A percentile compares a stretch with the other conserved stretches of the same genome.
phyloP scores from a whole-genome alignment of 2,888 invertebrate genomes.

The Ophion obscuratus region DNA sequence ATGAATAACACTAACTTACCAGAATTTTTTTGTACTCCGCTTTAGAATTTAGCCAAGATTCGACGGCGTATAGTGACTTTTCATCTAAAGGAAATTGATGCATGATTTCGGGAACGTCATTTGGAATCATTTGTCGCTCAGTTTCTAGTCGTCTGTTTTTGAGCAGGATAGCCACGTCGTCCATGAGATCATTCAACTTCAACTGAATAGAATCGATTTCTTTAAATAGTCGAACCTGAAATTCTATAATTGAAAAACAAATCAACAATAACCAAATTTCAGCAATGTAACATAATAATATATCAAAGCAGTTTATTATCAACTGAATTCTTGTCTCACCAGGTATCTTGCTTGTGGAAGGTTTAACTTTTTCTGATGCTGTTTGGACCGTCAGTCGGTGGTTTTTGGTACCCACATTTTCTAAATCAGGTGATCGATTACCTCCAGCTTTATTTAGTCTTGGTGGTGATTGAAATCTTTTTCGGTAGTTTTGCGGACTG shows the following conservation, averaged over 20 bases:
- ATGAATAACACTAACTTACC: too few species aligned
- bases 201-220: background rate
- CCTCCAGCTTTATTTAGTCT: slow-evolving; percentile 1
- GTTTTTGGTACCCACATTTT: background rate
- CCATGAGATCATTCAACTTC: background rate
- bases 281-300: slow-evolving; percentile 6
- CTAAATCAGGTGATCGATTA: slow-evolving; percentile 4
- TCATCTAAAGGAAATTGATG: too few species aligned
- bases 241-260: slow-evolving; percentile 16
- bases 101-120: background rate
- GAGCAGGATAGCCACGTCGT: background rate
- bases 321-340: slow-evolving; percentile 12
- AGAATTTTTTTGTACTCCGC: too few species aligned
- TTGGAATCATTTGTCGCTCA: too few species aligned
- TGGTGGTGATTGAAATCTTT: background rate
- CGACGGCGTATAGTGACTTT: too few species aligned
- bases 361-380: slow-evolving; percentile 2
- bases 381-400: slow-evolving; percentile 1
- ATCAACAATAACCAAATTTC: background rate
- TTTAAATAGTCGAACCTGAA: slow-evolving; percentile 6
- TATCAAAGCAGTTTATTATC: slow-evolving; percentile 16
- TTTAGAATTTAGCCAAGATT: too few species aligned
- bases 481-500: slow-evolving; percentile 4
- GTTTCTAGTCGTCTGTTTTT: too few species aligned
- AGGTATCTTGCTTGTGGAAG: slow-evolving; percentile 6